These are phyloP conservation scores for Trachurus trachurus DNA, from an alignment of 2,797 vertebrate species.

Conservation along the genomic window DNA sequence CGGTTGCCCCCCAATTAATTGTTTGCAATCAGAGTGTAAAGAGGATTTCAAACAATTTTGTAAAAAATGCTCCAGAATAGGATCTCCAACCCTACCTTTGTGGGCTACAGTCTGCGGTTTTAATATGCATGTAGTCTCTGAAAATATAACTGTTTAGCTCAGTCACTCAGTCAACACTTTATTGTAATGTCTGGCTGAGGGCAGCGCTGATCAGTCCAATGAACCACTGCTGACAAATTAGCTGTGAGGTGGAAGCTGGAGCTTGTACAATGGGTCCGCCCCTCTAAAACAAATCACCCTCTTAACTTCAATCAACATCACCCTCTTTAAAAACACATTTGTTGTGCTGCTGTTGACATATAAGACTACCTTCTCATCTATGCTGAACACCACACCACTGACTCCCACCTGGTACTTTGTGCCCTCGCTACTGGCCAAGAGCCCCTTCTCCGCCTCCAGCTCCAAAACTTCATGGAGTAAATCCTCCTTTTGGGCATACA, in stretches of 20 bases:
- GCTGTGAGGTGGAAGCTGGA: neutral
- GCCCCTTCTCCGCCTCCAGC: constrained; percentile 86
- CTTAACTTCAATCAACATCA: neutral
- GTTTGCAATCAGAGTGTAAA: too few species aligned
- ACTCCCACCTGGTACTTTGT: constrained; percentile 78
- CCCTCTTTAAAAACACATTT: neutral
- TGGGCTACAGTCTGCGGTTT: neutral
- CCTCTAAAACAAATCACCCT: neutral
- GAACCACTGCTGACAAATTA: neutral
- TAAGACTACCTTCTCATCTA: neutral
- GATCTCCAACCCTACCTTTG: too few species aligned
- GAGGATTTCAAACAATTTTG: too few species aligned
- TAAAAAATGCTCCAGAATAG: too few species aligned
- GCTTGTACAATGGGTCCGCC: neutral
- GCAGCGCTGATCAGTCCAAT: neutral
- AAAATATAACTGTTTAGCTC: neutral
- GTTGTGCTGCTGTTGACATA: neutral
- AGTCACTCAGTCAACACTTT: neutral
- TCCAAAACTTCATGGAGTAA: constrained; percentile 87
- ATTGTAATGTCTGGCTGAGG: neutral
- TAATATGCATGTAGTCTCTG: neutral
- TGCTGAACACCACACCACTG: neutral
- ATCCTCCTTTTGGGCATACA: constrained; percentile 88
- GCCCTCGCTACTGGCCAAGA: constrained; percentile 74
- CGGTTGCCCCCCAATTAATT: too few species aligned